These are phyloP conservation scores for Lithophane leautieri DNA, from an alignment of 2,888 invertebrate species.

Conservation along the genomic window DNA sequence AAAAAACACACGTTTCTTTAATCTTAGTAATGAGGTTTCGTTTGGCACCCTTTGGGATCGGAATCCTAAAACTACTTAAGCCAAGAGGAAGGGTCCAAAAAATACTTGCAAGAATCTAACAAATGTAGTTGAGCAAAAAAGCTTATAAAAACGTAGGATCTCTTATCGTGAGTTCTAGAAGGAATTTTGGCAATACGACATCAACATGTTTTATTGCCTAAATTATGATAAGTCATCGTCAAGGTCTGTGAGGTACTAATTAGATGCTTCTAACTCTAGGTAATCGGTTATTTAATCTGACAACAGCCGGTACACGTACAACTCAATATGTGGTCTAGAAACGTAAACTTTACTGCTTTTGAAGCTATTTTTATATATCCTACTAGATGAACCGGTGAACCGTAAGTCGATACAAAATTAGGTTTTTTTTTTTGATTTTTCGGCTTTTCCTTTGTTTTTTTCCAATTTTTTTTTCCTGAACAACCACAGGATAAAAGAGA, in stretches of 20 bases:
- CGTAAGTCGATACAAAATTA: no score
- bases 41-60: no score
- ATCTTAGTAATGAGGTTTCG: no score
- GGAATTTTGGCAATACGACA: no score
- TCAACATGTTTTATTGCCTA: not conserved
- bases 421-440: no score
- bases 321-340: not conserved
- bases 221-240: slow-evolving; percentile 10
- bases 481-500: no score
- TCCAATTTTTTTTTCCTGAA: no score
- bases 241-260: slow-evolving; percentile 21
- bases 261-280: not conserved
- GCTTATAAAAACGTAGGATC: not conserved
- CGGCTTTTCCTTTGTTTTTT: no score
- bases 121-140: not conserved
- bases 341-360: not conserved
- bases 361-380: not conserved
- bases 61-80: no score
- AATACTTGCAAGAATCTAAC: not conserved
- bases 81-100: not conserved
- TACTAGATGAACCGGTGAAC: no score
- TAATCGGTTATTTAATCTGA: slow-evolving; percentile 20
- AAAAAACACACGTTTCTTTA: no score
- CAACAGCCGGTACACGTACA: not conserved
- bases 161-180: no score